Base-by-base conservation (phyloP, 2,888 invertebrate genomes). In the Dugesia japonica region DNA sequence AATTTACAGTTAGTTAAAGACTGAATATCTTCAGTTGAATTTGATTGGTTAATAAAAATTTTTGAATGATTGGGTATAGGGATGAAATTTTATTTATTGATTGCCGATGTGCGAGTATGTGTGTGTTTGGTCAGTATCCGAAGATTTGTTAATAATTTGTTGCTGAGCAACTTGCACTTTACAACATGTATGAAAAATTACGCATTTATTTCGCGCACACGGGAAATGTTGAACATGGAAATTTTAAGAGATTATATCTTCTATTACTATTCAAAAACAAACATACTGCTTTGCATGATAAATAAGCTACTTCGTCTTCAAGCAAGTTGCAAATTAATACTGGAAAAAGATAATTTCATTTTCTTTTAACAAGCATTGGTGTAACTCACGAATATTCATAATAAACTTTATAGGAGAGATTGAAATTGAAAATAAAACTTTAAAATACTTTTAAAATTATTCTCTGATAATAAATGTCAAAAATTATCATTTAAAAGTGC, bases 21-120 rank as follows among this genome's bases (percentile, higher is more conserved):
- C 56, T 56, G 23, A 56, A 56, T n/a, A 9, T 7, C 7, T 9
- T 20, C 7, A 1, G 9, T 7, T 20, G 56, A 56, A 56, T 56
- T n/a, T 56, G 56, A 56, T 56, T 56, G 56, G 56, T n/a, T 56
- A 23, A n/a, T 20, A 23, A n/a, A 20, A 13, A 20, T 56, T 56
- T 20, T 56, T 56, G 56, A 56, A 56, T 56, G 56, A 56, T 56
- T 56, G 56, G 56, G n/a, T n/a, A 13, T 23, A 20, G 56, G 56
- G 56, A 56, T 56, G 56, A 56, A 56, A 56, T 56, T 56, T 20
- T 23, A 56, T 56, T 56, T 56, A 56, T 56, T 56, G 56, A 56
- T 56, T 56, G 56, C 23, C 23, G 20, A n/a, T 56, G 56, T 56
- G 56, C 17, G 56, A 7, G 56, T n/a, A 4, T 56, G 56, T 56